Conservation (phyloP, 1,140 invertebrate genomes). For the Harpegnathos saltator region DNA sequence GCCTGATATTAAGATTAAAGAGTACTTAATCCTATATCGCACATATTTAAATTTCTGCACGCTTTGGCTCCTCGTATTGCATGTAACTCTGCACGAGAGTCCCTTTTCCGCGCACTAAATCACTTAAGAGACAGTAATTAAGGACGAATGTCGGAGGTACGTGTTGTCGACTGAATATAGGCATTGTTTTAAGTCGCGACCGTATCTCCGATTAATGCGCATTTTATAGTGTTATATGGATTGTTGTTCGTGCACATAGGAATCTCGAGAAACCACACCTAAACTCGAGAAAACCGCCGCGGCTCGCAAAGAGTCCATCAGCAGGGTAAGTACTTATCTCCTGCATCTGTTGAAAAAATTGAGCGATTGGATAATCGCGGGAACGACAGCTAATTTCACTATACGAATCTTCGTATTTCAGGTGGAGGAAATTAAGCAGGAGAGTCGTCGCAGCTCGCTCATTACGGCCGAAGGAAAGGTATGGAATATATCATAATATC, state of each 20-base stretch:
- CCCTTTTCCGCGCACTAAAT: not conserved
- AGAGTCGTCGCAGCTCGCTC: slow-evolving; percentile 83
- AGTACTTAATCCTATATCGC: not conserved
- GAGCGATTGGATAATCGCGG: not conserved
- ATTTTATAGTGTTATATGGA: not conserved
- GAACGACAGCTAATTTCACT: not conserved
- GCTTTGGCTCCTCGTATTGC: not conserved
- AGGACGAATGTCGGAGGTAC: not conserved
- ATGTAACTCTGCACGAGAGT: not conserved
- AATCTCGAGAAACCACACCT: slow-evolving; percentile 74
- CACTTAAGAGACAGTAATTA: not conserved
- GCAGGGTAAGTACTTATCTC: slow-evolving; percentile 71
- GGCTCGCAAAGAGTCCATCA: slow-evolving; percentile 80
- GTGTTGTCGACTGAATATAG: not conserved
- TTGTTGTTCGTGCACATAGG: slow-evolving; percentile 39
- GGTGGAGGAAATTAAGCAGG: slow-evolving; percentile 82
- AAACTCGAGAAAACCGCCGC: slow-evolving; percentile 77
- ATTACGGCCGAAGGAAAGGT: slow-evolving; percentile 82
- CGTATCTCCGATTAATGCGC: slow-evolving; percentile 13
- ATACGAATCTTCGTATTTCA: slow-evolving; percentile 17
- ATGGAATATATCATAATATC: slow-evolving; percentile 21
- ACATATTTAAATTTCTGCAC: not conserved
- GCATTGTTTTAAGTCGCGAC: not conserved
- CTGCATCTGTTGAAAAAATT: slow-evolving; percentile 6
- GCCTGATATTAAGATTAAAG: not conserved